Conservation (phyloP, 2,113 vertebrate genomes). For the Gobio gobio region DNA sequence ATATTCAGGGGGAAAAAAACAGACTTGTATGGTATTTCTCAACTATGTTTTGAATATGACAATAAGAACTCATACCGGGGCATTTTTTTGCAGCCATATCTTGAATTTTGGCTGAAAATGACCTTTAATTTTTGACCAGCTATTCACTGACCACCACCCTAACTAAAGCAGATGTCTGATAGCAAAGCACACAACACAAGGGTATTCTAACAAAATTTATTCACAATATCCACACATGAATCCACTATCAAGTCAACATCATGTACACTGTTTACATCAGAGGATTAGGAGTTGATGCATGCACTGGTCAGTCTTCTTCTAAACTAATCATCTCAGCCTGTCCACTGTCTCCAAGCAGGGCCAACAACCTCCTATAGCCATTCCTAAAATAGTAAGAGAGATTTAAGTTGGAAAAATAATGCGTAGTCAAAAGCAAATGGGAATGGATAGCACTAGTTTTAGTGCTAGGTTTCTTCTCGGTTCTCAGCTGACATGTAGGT, state of each 20-base stretch:
- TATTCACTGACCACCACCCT: too few relatives aligned
- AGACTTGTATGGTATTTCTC: not conserved
- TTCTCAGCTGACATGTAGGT: not conserved
- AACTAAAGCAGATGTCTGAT: not conserved
- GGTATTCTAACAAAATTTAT: slow-evolving; percentile 19
- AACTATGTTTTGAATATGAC: not conserved
- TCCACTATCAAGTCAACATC: slow-evolving; percentile 22
- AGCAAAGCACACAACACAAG: not conserved
- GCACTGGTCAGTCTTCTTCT: slow-evolving; percentile 74
- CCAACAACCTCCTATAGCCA: slow-evolving; percentile 87
- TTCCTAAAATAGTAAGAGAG: slow-evolving; percentile 78
- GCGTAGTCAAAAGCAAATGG: not conserved
- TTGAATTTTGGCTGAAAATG: not conserved
- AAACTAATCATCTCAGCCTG: slow-evolving; percentile 87
- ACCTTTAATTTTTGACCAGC: not conserved
- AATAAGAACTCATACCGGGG: not conserved
- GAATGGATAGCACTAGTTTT: not conserved
- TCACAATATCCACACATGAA: slow-evolving; percentile 3
- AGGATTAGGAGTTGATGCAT: not conserved
- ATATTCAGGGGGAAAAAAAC: not conserved
- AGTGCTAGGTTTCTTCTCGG: not conserved
- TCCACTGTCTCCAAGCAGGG: slow-evolving; percentile 84
- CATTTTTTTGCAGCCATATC: not conserved
- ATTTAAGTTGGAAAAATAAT: not conserved
- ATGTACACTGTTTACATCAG: slow-evolving; percentile 58